Base-by-base conservation (phyloP, 2,797 vertebrate species). In the Pogonophryne albipinna region DNA sequence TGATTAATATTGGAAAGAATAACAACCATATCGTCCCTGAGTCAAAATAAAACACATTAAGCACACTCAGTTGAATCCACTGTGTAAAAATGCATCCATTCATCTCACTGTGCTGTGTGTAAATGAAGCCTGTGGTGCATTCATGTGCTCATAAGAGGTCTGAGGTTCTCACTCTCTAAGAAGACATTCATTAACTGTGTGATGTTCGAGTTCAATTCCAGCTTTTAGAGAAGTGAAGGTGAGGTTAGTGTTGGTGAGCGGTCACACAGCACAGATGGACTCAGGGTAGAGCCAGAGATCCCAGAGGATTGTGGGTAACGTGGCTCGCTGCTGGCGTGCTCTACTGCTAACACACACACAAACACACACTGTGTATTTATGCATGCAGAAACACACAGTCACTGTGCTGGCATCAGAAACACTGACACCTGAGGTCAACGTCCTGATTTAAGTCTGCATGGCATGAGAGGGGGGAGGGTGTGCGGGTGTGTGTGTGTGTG, bases 231-330 rank as follows among this genome's bases (percentile, higher is more conserved):
- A 38, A 38, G 34, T 49, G 12, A 23, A 23, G 10, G 19, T 12
- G 34, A 23, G 1, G 10, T 44, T 20, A n/a, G 45, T 23, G 23
- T 44, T 52, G 51, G 14, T 1, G 45, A 69, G 41, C 15, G n/a
- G 60, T 68, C 52, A 69, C 71, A 64, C 41, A 71, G 79, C 80
- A 87, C 90, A 91, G 90, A 91, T 91, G 90, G 86, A 89, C 85
- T 76, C 73, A 80, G 73, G 79, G 83, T 81, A 71, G 81, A 80
- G 84, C 76, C 85, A 80, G 76, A 60, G 78, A 72, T 82, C 88
- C 84, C 80, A 81, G 64, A 51, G 85, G 78, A 89, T 87, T 90
- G 69, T 89, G 87, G 87, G 86, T 89, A 91, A 83, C 63, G 69
- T 6, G 16, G 68, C 79, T 80, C 53, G 31, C 83, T 86, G 76